Percentiles rank a stretch among this genome's conserved stretches.
Evolutionary conservation across 2,113 vertebrate species (phyloP).

Genomic region (Xiphophorus hellerii): DNA sequence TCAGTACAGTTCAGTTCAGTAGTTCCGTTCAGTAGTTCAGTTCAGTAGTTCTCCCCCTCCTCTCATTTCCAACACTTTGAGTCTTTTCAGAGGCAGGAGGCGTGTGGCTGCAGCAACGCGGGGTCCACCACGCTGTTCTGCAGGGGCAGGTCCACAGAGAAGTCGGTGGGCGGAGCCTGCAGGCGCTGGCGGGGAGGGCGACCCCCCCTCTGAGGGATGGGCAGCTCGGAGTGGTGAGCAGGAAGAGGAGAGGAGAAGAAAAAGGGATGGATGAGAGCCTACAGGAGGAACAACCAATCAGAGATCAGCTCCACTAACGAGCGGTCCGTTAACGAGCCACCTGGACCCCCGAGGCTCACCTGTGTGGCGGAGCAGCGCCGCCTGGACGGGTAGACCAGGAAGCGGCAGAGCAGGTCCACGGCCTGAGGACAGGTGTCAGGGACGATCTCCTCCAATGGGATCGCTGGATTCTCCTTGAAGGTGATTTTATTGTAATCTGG

Average conservation of each 20-base stretch:
- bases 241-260: conserved; percentile 89
- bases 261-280: conserved; percentile 90
- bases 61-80: not conserved
- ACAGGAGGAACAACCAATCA: conserved; percentile 2
- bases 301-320: not conserved
- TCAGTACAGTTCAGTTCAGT: too few species aligned
- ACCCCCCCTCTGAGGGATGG: conserved; percentile 83
- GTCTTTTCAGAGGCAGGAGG: conserved; percentile 56
- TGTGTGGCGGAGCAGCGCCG: conserved; percentile 81
- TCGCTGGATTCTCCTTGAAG: conserved; percentile 87
- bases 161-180: conserved; percentile 81
- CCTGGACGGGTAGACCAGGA: conserved; percentile 86
- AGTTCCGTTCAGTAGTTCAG: too few species aligned
- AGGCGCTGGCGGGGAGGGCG: conserved; percentile 75
- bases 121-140: conserved; percentile 83
- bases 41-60: too few species aligned
- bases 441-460: conserved; percentile 87
- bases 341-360: conserved; percentile 64
- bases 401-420: conserved; percentile 83
- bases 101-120: conserved; percentile 67
- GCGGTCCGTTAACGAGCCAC: not conserved
- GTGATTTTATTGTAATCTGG: conserved; percentile 94
- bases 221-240: conserved; percentile 89
- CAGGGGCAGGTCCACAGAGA: conserved; percentile 83
- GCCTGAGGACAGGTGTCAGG: conserved; percentile 86